Percentiles rank a stretch among this genome's conserved stretches.
These are phyloP conservation scores for Lucifuga dentata DNA, from an alignment of 2,113 vertebrate genomes.

Conservation along the genomic window DNA sequence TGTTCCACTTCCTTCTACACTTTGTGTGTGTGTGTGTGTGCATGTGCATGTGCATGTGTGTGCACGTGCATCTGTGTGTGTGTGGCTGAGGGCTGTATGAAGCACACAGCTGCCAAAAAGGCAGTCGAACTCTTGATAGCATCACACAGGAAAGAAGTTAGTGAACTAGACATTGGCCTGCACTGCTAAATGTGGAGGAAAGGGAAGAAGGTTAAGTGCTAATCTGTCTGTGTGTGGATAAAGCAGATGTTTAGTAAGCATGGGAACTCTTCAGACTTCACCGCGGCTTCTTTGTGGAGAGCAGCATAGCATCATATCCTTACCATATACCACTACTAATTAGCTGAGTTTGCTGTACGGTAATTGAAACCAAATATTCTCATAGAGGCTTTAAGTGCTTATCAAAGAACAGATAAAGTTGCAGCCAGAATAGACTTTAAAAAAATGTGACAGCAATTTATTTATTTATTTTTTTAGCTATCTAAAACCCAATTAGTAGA, in stretches of 20 bases:
- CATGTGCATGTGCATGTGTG: conserved; percentile 13
- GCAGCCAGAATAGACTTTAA: neutral
- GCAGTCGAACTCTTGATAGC: conserved; percentile 81
- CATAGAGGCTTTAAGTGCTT: conserved; percentile 6
- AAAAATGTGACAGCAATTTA: too few species aligned
- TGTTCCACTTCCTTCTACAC: conserved; percentile 87
- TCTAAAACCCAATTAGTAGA: too few species aligned
- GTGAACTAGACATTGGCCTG: conserved; percentile 52
- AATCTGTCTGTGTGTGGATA: conserved; percentile 67
- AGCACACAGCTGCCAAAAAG: conserved; percentile 69
- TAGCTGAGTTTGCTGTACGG: conserved; percentile 34
- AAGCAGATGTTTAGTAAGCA: conserved; percentile 69
- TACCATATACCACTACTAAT: conserved; percentile 57
- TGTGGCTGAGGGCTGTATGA: conserved; percentile 38
- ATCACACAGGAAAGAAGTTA: conserved; percentile 82
- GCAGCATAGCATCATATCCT: conserved; percentile 26
- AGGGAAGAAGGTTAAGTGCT: conserved; percentile 63
- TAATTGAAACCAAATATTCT: conserved; percentile 29
- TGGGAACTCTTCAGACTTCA: conserved; percentile 61
- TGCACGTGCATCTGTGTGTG: conserved; percentile 1
- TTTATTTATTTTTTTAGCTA: too few species aligned
- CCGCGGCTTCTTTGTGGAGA: conserved; percentile 56
- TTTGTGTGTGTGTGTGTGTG: conserved; percentile 29
- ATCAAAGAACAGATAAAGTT: conserved; percentile 19
- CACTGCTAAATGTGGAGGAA: conserved; percentile 59